Evolutionary conservation across 2,888 invertebrate genomes (phyloP).

Genomic region (Calliopum simillimum): DNA sequence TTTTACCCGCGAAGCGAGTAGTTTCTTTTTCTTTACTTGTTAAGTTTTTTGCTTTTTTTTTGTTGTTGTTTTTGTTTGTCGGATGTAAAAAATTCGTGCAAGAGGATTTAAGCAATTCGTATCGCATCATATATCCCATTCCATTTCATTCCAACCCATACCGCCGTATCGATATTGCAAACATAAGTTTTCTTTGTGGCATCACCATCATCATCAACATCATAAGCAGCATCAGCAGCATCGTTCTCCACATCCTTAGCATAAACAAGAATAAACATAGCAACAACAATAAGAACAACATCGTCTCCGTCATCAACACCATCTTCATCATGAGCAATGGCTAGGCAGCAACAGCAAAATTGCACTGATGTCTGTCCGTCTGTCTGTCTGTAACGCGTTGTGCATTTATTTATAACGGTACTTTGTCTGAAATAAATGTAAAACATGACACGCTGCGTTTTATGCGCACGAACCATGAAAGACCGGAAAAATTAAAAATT

Average conservation of each 20-base stretch:
- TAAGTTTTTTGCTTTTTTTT: not conserved
- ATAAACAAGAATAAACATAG: too few relatives aligned
- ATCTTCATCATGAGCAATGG: not conserved
- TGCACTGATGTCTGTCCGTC: not conserved
- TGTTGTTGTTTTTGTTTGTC: constrained; percentile 11
- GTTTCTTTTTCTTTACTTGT: constrained; percentile 1
- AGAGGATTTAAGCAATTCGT: constrained; percentile 16
- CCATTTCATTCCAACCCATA: constrained; percentile 7
- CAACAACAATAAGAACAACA: not conserved
- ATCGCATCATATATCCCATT: constrained; percentile 1
- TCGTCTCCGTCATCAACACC: not conserved
- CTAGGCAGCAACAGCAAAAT: constrained; percentile 1
- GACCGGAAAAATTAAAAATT: constrained; percentile 29
- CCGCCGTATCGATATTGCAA: constrained; percentile 17
- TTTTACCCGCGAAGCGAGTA: not conserved
- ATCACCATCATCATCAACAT: constrained; percentile 14
- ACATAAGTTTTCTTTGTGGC: constrained; percentile 2
- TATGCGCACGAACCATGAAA: constrained; percentile 22
- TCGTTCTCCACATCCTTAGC: not conserved
- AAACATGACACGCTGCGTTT: constrained; percentile 27
- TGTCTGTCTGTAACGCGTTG: constrained; percentile 5
- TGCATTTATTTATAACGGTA: constrained; percentile 30
- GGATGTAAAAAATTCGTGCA: constrained; percentile 24
- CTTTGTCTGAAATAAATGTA: constrained; percentile 27
- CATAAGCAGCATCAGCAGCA: not conserved